Evolutionary conservation across 1,140 invertebrate species (phyloP).

Genomic region (Musca vetustissima): DNA sequence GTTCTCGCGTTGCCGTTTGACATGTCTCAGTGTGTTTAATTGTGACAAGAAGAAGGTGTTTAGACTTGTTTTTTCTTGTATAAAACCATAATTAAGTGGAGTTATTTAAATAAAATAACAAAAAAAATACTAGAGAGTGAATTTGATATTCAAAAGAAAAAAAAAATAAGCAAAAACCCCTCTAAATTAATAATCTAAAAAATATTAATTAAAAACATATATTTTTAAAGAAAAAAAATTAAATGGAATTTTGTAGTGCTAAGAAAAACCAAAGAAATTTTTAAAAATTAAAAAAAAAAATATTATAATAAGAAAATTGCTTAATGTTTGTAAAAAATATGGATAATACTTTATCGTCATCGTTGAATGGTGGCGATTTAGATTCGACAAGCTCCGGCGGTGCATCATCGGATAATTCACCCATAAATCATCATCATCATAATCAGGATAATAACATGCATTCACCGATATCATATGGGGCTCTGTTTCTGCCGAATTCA

Average conservation of each 20-base stretch:
- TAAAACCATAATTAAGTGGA: background rate
- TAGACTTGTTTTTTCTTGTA: background rate
- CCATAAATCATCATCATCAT: too few relatives aligned
- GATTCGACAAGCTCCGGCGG: conserved; percentile 53
- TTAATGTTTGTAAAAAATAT: conserved; percentile 51
- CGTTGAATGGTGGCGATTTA: conserved; percentile 46
- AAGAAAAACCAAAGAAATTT: background rate
- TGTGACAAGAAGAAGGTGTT: too few relatives aligned
- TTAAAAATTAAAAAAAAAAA: background rate
- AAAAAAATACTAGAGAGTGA: background rate
- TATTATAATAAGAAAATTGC: too few relatives aligned
- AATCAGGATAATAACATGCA: conserved; percentile 53
- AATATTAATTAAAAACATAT: too few relatives aligned
- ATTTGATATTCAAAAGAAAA: background rate
- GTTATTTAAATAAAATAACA: background rate
- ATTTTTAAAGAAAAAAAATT: too few relatives aligned
- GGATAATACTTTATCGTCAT: conserved; percentile 43
- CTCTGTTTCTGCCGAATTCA: conserved; percentile 48
- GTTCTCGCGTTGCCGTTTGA: background rate
- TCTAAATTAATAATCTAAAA: background rate
- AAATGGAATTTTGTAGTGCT: background rate
- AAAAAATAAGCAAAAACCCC: background rate
- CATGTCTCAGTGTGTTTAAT: too few relatives aligned
- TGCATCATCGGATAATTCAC: conserved; percentile 50
- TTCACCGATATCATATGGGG: conserved; percentile 49